Evolutionary conservation across 92 coral and sea anemone species (phyloP), one percentile per base, ranked within the genome.

Genomic region (Scolanthus callimorphus): DNA sequence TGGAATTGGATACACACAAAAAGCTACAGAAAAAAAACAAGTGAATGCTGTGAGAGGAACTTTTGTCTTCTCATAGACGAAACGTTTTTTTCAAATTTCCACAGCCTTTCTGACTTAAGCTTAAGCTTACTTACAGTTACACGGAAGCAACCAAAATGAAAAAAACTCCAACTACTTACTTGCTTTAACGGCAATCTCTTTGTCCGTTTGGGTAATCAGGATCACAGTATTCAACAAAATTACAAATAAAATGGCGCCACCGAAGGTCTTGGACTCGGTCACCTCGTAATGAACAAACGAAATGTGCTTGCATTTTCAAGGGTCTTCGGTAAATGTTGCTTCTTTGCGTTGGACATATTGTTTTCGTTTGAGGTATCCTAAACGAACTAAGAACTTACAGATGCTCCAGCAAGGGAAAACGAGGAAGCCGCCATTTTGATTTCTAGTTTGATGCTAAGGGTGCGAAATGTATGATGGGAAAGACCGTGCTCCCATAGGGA

Each of bases 301-400:
- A 94, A 94, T 73, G 88, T 96, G 48, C 96, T 74, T 50, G 99
- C 99, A 62, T 94, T 94, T 54, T 94, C 99, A 27, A 94, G 77
- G 47, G 76, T 77, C 79, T 89, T 94, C 17, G 97, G 96, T 20
- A 66, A 60, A 52, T 87, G 95, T 19, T 76, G 55, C 25, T 60
- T 68, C 65, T 15, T 34, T 15, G 41, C 41, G 41, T 34, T 34
- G 6, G 41, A 34, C 41, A 34, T 34, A 34, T 34, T 34, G 41
- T 6, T 15, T 34, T 6, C 41, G 8, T 34, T 6, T 6, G 41
- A 34, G 15, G 41, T 6, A 6, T 6, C 15, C 8, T 34, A 6
- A 34, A 15, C 8, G 15, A 34, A 15, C 15, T n/a, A 6, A 34
- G 41, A 34, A 34, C 41, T 34, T 34, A 34, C 41, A 34, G 15